A percentile compares a stretch with the other conserved stretches of the same genome.
phyloP scores from a whole-genome alignment of 2,797 vertebrate genomes.

The Danio albolineatus region DNA sequence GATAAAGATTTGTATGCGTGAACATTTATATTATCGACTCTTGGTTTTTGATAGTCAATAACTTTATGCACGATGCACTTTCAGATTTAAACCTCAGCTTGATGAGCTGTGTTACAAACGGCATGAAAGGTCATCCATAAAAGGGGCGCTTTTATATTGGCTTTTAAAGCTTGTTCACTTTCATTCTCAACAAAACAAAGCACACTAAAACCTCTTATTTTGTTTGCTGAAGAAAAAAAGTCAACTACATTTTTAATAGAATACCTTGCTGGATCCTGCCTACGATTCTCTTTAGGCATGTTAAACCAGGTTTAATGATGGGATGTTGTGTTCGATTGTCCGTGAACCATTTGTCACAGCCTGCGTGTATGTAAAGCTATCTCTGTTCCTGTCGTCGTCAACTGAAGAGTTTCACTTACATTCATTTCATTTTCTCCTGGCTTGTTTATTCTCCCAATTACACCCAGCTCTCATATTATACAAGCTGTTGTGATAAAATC shows the following conservation, averaged over 20 bases:
- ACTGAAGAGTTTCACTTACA: background rate
- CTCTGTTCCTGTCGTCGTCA: background rate
- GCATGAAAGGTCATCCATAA: too few relatives aligned
- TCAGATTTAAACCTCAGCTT: too few relatives aligned
- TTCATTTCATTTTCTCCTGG: constrained; percentile 39
- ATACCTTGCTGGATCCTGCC: background rate
- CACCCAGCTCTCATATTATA: constrained; percentile 23
- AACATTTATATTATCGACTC: too few relatives aligned
- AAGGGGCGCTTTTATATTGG: too few relatives aligned
- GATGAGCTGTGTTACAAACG: too few relatives aligned
- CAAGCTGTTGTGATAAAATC: constrained; percentile 44
- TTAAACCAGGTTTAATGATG: constrained; percentile 13
- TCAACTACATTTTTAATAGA: background rate
- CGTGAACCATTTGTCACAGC: constrained; percentile 16
- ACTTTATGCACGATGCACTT: too few relatives aligned
- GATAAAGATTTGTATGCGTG: too few relatives aligned
- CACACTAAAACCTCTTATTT: too few relatives aligned
- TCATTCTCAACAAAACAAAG: too few relatives aligned
- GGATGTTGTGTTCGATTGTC: constrained; percentile 28
- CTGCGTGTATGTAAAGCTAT: background rate
- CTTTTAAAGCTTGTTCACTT: too few relatives aligned
- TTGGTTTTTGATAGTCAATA: too few relatives aligned
- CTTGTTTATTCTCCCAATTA: constrained; percentile 40
- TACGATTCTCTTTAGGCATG: background rate
- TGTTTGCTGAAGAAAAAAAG: too few relatives aligned